Percentiles rank a stretch among this genome's conserved stretches.
Conservation (phyloP, 2,113 vertebrate species). For the Mormyrus iriodes region DNA sequence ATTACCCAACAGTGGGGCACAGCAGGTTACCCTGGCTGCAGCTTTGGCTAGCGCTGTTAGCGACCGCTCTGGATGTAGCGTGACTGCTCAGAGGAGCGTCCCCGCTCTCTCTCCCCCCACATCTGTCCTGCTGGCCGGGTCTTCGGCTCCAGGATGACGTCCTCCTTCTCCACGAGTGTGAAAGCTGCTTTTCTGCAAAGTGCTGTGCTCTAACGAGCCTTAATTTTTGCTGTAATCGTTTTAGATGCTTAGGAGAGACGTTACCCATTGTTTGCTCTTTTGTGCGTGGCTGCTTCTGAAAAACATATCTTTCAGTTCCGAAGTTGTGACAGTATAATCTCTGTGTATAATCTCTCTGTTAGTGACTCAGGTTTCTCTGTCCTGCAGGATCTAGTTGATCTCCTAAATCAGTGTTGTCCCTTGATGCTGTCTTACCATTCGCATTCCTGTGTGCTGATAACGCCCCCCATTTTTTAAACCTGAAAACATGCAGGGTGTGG, state of each 20-base stretch:
- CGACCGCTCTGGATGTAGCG: neutral
- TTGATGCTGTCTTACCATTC: neutral
- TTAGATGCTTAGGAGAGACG: neutral
- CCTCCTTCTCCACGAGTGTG: neutral
- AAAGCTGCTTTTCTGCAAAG: neutral
- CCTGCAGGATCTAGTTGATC: neutral
- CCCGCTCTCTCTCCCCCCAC: no score
- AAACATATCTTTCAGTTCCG: no score
- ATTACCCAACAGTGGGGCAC: neutral
- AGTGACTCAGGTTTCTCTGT: neutral
- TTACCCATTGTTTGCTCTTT: neutral
- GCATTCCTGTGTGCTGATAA: neutral
- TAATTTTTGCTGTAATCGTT: neutral
- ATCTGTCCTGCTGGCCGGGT: neutral
- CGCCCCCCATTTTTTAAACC: no score
- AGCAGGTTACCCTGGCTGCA: no score
- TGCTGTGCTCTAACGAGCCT: neutral
- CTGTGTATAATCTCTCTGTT: no score
- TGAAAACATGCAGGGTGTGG: neutral
- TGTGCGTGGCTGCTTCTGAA: no score
- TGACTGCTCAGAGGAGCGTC: neutral
- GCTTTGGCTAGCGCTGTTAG: no score
- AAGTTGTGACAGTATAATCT: no score
- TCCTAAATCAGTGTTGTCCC: neutral
- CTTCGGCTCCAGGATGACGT: no score